Conservation (phyloP, 2,797 vertebrate genomes). For the Acanthurus lineatus region DNA sequence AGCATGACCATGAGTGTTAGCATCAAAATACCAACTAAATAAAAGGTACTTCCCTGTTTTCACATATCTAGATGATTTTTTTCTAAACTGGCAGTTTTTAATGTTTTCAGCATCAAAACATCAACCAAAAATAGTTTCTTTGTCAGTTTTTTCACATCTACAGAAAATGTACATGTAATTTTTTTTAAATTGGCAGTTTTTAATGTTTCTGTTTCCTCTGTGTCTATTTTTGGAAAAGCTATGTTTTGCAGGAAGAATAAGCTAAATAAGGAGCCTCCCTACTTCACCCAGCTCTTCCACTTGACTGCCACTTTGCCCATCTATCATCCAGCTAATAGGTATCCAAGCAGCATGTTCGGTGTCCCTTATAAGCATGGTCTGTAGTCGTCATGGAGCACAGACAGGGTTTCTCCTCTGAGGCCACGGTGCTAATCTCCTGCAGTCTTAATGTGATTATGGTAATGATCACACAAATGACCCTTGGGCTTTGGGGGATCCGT, state of each 20-base stretch:
- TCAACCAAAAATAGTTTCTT: too few species aligned
- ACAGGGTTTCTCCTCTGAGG: slow-evolving; percentile 85
- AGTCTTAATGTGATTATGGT: slow-evolving; percentile 96
- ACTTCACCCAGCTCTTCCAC: slow-evolving; percentile 31
- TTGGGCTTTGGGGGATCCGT: slow-evolving; percentile 89
- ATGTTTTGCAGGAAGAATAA: not conserved
- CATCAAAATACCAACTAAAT: not conserved
- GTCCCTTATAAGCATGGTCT: slow-evolving; percentile 56
- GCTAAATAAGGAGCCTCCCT: not conserved
- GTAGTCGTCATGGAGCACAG: slow-evolving; percentile 72
- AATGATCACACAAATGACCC: slow-evolving; percentile 95
- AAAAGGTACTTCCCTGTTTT: not conserved
- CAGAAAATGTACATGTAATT: too few species aligned
- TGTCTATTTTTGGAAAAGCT: not conserved
- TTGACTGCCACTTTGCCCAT: slow-evolving; percentile 13
- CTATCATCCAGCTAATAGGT: slow-evolving; percentile 38
- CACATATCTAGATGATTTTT: not conserved
- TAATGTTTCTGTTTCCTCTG: not conserved
- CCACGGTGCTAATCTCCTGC: slow-evolving; percentile 86
- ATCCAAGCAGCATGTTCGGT: slow-evolving; percentile 46
- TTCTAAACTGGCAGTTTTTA: not conserved
- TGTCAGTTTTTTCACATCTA: too few species aligned
- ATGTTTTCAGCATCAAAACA: not conserved
- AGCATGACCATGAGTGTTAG: not conserved
- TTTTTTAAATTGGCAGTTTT: too few species aligned